phyloP scores from a whole-genome alignment of 2,888 invertebrate species.

The Lathronympha strigana region DNA sequence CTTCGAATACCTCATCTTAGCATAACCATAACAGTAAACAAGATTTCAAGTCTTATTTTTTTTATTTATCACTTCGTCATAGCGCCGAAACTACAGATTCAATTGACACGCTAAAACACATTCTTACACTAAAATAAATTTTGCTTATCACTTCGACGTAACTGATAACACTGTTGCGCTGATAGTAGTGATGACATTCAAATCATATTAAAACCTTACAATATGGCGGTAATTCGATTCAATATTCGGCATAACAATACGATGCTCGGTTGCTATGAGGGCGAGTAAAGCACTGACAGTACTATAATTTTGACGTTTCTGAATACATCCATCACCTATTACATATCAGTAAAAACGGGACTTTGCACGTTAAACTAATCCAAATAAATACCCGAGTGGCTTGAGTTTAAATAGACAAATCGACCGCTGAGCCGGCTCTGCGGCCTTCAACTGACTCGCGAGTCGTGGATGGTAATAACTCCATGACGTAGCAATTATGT shows the following conservation, averaged over 20 bases:
- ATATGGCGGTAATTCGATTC: not conserved
- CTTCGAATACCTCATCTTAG: slow-evolving; percentile 34
- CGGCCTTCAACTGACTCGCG: slow-evolving; percentile 5
- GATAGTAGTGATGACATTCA: not conserved
- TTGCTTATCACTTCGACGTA: not conserved
- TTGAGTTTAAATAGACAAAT: not conserved
- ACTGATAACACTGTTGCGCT: not conserved
- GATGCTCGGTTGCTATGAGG: too few relatives aligned
- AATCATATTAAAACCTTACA: not conserved
- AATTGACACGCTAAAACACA: not conserved
- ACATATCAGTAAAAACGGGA: not conserved
- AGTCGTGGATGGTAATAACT: slow-evolving; percentile 1
- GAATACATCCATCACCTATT: not conserved
- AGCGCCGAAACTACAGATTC: not conserved
- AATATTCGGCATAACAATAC: not conserved
- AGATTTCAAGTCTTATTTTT: not conserved
- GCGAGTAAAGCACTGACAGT: too few relatives aligned
- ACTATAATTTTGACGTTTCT: not conserved
- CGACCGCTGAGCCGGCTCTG: slow-evolving; percentile 1
- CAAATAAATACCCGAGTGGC: not conserved
- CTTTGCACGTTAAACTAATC: not conserved
- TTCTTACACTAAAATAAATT: not conserved
- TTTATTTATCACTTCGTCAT: not conserved
- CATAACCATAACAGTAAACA: not conserved
- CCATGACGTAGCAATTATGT: slow-evolving; percentile 6